Base-by-base conservation (phyloP, 2,113 vertebrate genomes). In the Zosterops borbonicus region DNA sequence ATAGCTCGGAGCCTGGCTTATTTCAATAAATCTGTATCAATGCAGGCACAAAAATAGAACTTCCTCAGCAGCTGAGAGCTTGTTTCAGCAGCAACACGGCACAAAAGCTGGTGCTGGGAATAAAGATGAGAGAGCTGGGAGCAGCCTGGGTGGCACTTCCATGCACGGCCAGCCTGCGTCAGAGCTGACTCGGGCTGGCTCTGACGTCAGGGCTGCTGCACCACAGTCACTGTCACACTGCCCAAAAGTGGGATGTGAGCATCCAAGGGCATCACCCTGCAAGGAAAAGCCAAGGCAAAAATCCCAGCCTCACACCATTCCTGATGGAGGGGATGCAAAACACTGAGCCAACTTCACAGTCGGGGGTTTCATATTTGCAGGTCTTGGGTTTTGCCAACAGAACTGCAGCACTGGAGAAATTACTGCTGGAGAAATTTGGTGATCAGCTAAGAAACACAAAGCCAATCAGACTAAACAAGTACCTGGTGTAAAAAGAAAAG, bases 1-100 rank as follows among this genome's bases (percentile, higher is more conserved):
- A 93, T 70, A 93, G 86, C 83, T 46, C 4, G 0, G 37, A 86
- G 58, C n/a, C 63, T 42, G 25, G 11, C 52, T 82, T 11, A 74
- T 58, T 81, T 86, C 83, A 93, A 76, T 94, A 88, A 55, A 62
- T 80, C 71, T 68, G 17, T 65, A 86, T 83, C 44, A 83, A 70
- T 2, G 15, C 19, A 79, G 55, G 74, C 37, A 73, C 68, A 79
- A 65, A 56, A 91, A 68, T 50, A 79, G 53, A 83, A 37, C 39
- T 35, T 37, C n/a, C 85, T 76, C 55, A 39, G 67, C 35, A 91
- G 44, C 0, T 60, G 62, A 69, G 75, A 68, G 82, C 53, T 58
- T 6, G 15, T 75, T 85, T 44, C 65, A 70, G 47, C 24, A 67
- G 84, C 7, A 4, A 77, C 56, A 71, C 12, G 7, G 69, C 14